Evolutionary conservation across 1,140 invertebrate genomes (phyloP), one percentile per base, ranked within the genome.

Genomic region (Papilio dardanus): DNA sequence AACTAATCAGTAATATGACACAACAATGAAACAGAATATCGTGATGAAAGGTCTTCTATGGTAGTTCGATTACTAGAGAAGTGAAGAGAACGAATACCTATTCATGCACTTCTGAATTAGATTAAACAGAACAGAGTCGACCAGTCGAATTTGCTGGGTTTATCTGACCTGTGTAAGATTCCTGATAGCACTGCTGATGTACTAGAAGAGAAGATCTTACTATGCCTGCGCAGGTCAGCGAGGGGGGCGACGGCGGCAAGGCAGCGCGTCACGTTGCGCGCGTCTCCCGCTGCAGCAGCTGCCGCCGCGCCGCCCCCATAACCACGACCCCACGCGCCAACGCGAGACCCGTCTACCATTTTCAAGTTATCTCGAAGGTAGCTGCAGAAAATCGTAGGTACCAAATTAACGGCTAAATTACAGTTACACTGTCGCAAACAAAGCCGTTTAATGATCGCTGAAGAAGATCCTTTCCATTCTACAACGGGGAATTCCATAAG

Each of bases 161-260:
- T n/a, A n/a, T n/a, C n/a, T n/a, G n/a, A n/a, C n/a, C n/a, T n/a
- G n/a, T n/a, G n/a, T n/a, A n/a, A n/a, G 5, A 35, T 37, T 37
- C 0, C 6, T 37, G 8, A 37, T 0, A 7, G 14, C 14, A n/a
- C 3, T 16, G 40, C 14, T 0, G 10, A 16, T n/a, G 42, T n/a
- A 65, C 30, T 16, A 66, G 77, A 75, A 58, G 40, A 6, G 65
- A 10, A 28, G 31, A n/a, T 28, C 95, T 95, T 83, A 98, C 97
- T 96, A 86, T 97, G 96, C 88, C 96, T 96, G 74, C 94, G 92
- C 94, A 97, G 97, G 85, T 96, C 97, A 1, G 96, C 96, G 66
- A 98, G 96, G 0, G 97, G 97, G 74, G 97, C 96, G 3, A 98
- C 94, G 35, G 97, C 94, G 7, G 97, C 96, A 5, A 96, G 96